Conservation (phyloP, 2,113 vertebrate genomes). For the Rhinolophus sinicus region DNA sequence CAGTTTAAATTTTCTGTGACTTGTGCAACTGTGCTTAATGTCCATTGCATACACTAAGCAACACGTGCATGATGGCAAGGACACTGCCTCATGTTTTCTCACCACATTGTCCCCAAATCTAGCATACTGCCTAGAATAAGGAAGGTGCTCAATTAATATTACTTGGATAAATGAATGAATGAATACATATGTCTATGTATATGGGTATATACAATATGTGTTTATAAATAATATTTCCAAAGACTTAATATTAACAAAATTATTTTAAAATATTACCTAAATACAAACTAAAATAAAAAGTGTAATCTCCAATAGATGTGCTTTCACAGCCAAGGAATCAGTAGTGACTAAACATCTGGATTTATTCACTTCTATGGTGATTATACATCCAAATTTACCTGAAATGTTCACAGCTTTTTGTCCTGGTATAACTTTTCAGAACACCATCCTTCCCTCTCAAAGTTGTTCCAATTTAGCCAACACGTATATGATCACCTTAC, state of each 20-base stretch:
- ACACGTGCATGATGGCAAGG: background rate
- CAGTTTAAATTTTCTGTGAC: background rate
- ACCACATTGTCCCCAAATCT: background rate
- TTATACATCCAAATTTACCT: background rate
- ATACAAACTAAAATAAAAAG: background rate
- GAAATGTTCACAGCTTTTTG: background rate
- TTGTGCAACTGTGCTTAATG: background rate
- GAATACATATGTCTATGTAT: background rate
- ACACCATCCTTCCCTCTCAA: background rate
- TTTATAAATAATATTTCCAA: constrained; percentile 19
- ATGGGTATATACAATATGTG: background rate
- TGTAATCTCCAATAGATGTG: background rate
- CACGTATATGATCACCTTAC: background rate
- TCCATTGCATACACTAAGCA: background rate
- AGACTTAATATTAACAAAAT: background rate
- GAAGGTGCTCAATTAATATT: background rate
- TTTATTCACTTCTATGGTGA: background rate
- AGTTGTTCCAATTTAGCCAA: background rate
- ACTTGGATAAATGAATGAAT: background rate
- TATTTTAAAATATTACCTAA: background rate
- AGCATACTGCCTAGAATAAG: background rate
- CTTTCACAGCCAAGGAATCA: background rate
- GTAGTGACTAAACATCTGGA: background rate
- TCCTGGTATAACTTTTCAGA: background rate
- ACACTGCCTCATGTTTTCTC: background rate